These are phyloP conservation scores for Thamnophis elegans DNA, from an alignment of 2,797 vertebrate species.

Conservation along the genomic window DNA sequence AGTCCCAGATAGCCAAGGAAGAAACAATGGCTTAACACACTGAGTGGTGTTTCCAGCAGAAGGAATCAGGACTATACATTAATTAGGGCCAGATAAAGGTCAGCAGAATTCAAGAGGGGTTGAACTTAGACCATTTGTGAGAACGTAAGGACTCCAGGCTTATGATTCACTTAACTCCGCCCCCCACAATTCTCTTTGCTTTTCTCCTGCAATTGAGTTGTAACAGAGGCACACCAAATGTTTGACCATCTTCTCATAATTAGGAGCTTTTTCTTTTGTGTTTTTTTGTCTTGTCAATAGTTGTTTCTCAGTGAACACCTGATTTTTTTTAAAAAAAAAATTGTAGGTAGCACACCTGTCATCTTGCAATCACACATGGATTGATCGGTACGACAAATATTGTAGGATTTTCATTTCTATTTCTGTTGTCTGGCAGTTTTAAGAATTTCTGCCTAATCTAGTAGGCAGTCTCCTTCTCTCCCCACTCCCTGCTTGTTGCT, in stretches of 20 bases:
- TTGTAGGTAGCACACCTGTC: constrained; percentile 6
- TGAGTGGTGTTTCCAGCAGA: not conserved
- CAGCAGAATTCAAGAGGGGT: not conserved
- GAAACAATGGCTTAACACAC: not conserved
- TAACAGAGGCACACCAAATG: not conserved
- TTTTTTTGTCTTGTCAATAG: constrained; percentile 21
- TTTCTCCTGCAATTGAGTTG: not conserved
- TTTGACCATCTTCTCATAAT: not conserved
- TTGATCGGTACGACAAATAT: constrained; percentile 24
- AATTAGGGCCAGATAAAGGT: not conserved
- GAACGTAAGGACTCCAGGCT: not conserved
- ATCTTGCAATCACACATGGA: constrained; percentile 2
- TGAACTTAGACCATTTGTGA: not conserved
- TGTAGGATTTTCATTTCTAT: constrained; percentile 25
- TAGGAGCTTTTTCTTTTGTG: not conserved
- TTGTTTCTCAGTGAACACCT: constrained; percentile 35
- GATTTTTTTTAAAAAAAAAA: not conserved
- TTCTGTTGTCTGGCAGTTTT: constrained; percentile 30
- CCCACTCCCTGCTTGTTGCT: not conserved
- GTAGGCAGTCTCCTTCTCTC: constrained; percentile 24
- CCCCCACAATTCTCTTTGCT: not conserved
- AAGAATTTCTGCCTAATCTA: not conserved
- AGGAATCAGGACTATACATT: not conserved
- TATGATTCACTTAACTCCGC: not conserved
- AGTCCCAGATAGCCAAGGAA: not conserved